Evolutionary conservation across 92 coral and sea anemone species (phyloP).

Genomic region (Pocillopora grandis): DNA sequence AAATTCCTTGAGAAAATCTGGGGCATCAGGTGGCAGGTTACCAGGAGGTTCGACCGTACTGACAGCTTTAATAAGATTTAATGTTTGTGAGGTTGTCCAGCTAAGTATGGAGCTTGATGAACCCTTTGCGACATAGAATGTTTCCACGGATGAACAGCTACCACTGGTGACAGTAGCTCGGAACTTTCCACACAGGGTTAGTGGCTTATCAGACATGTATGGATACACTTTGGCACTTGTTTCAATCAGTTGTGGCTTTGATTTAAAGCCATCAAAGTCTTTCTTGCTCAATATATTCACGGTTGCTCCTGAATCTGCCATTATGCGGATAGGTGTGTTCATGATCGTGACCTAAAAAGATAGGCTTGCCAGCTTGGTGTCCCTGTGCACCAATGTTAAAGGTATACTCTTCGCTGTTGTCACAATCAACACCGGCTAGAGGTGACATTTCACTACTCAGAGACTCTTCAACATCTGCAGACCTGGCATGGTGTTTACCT

Average conservation of each 20-base stretch:
- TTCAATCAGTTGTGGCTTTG: slow-evolving; percentile 45
- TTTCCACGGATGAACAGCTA: slow-evolving; percentile 42
- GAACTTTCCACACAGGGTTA: slow-evolving; percentile 47
- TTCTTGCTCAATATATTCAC: slow-evolving; percentile 51
- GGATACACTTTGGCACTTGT: slow-evolving; percentile 58
- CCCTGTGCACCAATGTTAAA: slow-evolving; percentile 29
- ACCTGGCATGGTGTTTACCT: slow-evolving; percentile 24
- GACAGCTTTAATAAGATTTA: slow-evolving; percentile 56
- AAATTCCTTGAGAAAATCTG: slow-evolving; percentile 47
- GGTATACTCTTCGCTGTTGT: slow-evolving; percentile 48
- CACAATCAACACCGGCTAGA: slow-evolving; percentile 1
- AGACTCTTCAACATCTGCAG: slow-evolving; percentile 7
- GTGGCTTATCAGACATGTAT: slow-evolving; percentile 51
- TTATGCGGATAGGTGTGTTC: slow-evolving; percentile 43
- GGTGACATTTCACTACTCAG: neutral
- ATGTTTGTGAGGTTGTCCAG: too few species aligned
- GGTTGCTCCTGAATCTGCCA: slow-evolving; percentile 63
- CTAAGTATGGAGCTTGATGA: slow-evolving; percentile 55
- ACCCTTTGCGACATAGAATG: slow-evolving; percentile 62
- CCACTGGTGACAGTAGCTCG: slow-evolving; percentile 32
- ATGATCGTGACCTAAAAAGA: slow-evolving; percentile 51
- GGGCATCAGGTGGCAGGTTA: slow-evolving; percentile 42
- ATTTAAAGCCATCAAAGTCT: slow-evolving; percentile 42
- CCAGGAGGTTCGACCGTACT: slow-evolving; percentile 29
- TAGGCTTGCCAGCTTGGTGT: slow-evolving; percentile 29